Conservation (phyloP, 2,113 vertebrate genomes). For the Podarcis raffonei region DNA sequence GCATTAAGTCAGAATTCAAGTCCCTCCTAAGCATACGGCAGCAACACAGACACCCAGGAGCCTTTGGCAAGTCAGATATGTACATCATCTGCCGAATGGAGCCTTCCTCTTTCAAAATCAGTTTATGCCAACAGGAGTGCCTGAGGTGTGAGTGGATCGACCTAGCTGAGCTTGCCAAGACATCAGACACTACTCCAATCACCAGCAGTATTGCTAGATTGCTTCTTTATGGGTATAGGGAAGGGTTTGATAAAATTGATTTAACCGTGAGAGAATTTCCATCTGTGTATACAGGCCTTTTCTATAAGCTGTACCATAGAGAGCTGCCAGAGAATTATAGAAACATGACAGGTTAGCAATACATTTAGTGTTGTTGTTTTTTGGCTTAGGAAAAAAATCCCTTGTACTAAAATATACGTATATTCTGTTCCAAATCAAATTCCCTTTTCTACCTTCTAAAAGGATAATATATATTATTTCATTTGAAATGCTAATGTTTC, state of each 20-base stretch:
- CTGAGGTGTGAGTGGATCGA: constrained; percentile 90
- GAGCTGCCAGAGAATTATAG: constrained; percentile 76
- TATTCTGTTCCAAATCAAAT: constrained; percentile 28
- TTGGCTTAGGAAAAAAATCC: constrained; percentile 37
- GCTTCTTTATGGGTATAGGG: constrained; percentile 82
- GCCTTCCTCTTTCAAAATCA: constrained; percentile 84
- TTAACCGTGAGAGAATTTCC: constrained; percentile 84
- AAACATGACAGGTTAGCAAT: constrained; percentile 36
- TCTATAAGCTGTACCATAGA: constrained; percentile 91
- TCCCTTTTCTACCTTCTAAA: constrained; percentile 44
- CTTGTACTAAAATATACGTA: constrained; percentile 5
- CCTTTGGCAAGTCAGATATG: constrained; percentile 93
- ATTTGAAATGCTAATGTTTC: constrained; percentile 48
- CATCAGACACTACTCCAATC: constrained; percentile 79
- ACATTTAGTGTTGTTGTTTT: constrained; percentile 56
- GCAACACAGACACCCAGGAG: constrained; percentile 88
- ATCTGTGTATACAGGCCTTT: constrained; percentile 82
- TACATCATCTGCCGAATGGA: constrained; percentile 90
- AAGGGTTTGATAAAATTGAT: constrained; percentile 87
- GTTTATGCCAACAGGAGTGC: constrained; percentile 90
- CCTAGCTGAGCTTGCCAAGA: constrained; percentile 77
- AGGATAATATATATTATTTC: constrained; percentile 51
- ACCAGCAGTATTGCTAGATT: constrained; percentile 85
- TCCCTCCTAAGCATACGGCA: constrained; percentile 92
- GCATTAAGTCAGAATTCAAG: constrained; percentile 88